phyloP scores from a whole-genome alignment of 2,888 invertebrate species.

The Gibbula magus region DNA sequence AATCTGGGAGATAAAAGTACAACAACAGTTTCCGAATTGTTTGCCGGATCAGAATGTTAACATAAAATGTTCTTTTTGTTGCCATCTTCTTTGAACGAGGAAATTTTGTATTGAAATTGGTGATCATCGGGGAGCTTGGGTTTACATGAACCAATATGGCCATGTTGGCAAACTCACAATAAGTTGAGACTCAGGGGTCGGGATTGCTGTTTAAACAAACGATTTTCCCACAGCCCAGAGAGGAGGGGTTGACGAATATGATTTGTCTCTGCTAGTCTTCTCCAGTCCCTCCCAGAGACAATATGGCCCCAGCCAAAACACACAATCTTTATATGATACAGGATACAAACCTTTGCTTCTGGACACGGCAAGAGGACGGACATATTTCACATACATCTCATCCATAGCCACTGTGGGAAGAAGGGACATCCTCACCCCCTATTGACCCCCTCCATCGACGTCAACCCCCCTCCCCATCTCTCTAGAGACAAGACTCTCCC shows the following conservation, averaged over 20 bases:
- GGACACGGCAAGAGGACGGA: not conserved
- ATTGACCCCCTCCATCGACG: not conserved
- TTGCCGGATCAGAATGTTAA: not conserved
- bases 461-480: not conserved
- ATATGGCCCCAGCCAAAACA: not conserved
- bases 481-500: too few relatives aligned
- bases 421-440: not conserved
- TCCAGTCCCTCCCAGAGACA: not conserved
- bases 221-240: slow-evolving; percentile 23
- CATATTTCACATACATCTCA: not conserved
- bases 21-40: not conserved
- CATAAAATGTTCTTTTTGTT: not conserved
- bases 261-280: slow-evolving; percentile 16
- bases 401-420: slow-evolving; percentile 7
- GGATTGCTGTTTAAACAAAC: slow-evolving; percentile 4
- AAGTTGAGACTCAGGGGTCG: not conserved
- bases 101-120: slow-evolving; percentile 22
- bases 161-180: slow-evolving; percentile 3
- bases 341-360: not conserved
- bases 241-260: slow-evolving; percentile 7
- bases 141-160: slow-evolving; percentile 19
- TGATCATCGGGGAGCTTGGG: not conserved
- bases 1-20: too few relatives aligned
- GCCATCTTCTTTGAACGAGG: slow-evolving; percentile 11
- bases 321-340: slow-evolving; percentile 6